Percentiles rank a stretch among this genome's conserved stretches.
Conservation (phyloP, 2,888 invertebrate genomes). For the Synergus gifuensis region DNA sequence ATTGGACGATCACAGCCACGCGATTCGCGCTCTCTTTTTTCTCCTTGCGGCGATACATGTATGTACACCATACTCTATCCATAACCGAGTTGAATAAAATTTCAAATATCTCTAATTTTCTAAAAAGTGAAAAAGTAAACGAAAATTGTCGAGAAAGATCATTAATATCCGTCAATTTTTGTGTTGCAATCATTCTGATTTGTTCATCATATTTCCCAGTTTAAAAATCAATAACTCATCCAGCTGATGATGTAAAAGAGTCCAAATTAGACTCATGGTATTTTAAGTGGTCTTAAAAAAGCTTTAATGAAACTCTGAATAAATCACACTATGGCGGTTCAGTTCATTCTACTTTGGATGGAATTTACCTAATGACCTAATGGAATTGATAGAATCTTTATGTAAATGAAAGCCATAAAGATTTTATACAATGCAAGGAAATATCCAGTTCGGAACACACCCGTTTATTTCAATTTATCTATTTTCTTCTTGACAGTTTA, state of each 20-base stretch:
- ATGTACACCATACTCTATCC: not conserved
- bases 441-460: not conserved
- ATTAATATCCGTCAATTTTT: not conserved
- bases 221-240: not conserved
- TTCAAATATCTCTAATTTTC: not conserved
- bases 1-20: constrained; percentile 38
- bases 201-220: not conserved
- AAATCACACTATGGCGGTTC: constrained; percentile 12
- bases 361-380: constrained; percentile 10
- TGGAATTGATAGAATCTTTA: constrained; percentile 18
- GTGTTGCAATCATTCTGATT: not conserved
- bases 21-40: constrained; percentile 38
- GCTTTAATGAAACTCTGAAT: constrained; percentile 4
- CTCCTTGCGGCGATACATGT: constrained; percentile 27
- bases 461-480: not conserved
- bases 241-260: constrained; percentile 1
- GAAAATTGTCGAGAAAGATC: not conserved
- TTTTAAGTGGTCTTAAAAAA: constrained; percentile 11
- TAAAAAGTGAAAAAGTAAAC: not conserved
- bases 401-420: constrained; percentile 11
- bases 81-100: not conserved
- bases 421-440: constrained; percentile 2
- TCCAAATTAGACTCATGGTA: not conserved
- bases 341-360: not conserved
- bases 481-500: not conserved